phyloP scores from a whole-genome alignment of 1,140 invertebrate species.

The Drosophila sechellia region DNA sequence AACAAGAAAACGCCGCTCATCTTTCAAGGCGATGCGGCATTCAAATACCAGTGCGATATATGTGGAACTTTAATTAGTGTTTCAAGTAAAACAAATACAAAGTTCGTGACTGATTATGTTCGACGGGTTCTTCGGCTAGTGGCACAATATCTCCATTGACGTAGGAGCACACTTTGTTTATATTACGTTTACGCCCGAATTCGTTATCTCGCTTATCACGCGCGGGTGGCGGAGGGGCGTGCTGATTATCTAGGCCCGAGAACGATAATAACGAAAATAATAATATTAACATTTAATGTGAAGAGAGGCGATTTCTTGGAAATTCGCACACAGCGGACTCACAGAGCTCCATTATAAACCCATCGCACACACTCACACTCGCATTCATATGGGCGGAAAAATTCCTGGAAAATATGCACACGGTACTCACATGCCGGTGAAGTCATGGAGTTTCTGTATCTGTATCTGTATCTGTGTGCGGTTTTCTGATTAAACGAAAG shows the following conservation, averaged over 20 bases:
- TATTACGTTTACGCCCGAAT: slow-evolving; percentile 29
- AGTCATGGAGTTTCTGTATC: slow-evolving; percentile 63
- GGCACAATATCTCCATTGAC: slow-evolving; percentile 39
- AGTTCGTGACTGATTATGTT: slow-evolving; percentile 74
- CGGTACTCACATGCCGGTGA: slow-evolving; percentile 60
- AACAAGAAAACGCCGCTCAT: slow-evolving; percentile 42
- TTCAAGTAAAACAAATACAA: slow-evolving; percentile 59
- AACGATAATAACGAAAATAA: slow-evolving; percentile 59
- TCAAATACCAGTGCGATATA: slow-evolving; percentile 28
- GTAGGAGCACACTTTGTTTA: slow-evolving; percentile 46
- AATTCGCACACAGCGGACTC: slow-evolving; percentile 43
- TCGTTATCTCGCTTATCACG: slow-evolving; percentile 33
- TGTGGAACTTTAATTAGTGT: slow-evolving; percentile 76
- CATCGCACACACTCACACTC: slow-evolving; percentile 31
- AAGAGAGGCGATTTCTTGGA: slow-evolving; percentile 67
- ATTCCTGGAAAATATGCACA: slow-evolving; percentile 77
- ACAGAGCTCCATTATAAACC: slow-evolving; percentile 52
- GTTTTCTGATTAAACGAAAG: slow-evolving; percentile 78
- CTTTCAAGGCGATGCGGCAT: slow-evolving; percentile 33
- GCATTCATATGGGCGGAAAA: slow-evolving; percentile 35
- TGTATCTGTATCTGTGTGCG: slow-evolving; percentile 30
- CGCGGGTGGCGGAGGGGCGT: slow-evolving; percentile 2
- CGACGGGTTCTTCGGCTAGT: slow-evolving; percentile 22
- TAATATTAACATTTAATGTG: slow-evolving; percentile 76
- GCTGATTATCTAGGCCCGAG: slow-evolving; percentile 48